These are phyloP conservation scores for Chloromyia formosa DNA, from an alignment of 2,888 invertebrate species.

Conservation along the genomic window DNA sequence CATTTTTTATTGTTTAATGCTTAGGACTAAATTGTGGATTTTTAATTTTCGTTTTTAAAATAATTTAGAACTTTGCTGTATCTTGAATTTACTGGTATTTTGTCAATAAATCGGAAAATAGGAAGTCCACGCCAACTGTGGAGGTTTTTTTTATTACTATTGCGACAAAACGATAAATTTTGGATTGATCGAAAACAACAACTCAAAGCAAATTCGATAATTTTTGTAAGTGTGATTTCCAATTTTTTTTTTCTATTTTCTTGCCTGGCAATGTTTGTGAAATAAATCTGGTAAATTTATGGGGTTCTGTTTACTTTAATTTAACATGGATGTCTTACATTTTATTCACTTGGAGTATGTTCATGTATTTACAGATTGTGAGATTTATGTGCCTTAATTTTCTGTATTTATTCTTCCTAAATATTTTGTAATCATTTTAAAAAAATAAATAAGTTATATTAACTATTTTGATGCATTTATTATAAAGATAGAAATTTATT, in stretches of 20 bases:
- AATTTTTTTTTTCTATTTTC: not conserved
- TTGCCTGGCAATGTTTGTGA: not conserved
- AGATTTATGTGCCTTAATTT: not conserved
- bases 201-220: too few species aligned
- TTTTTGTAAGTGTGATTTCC: too few species aligned
- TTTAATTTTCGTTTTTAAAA: not conserved
- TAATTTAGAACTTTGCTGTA: not conserved
- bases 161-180: not conserved
- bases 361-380: constrained; percentile 9
- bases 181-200: too few species aligned
- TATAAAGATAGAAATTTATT: constrained; percentile 30
- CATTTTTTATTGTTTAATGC: constrained; percentile 1
- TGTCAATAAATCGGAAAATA: not conserved
- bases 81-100: not conserved
- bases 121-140: not conserved
- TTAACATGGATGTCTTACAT: not conserved
- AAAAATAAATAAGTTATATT: constrained; percentile 20
- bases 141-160: not conserved
- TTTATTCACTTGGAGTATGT: not conserved
- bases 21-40: not conserved
- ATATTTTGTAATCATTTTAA: not conserved
- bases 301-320: not conserved
- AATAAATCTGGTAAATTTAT: too few species aligned
- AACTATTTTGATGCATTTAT: not conserved
- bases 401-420: too few species aligned